These are phyloP conservation scores for Eupeodes luniger DNA, from an alignment of 2,888 invertebrate genomes.

Conservation along the genomic window DNA sequence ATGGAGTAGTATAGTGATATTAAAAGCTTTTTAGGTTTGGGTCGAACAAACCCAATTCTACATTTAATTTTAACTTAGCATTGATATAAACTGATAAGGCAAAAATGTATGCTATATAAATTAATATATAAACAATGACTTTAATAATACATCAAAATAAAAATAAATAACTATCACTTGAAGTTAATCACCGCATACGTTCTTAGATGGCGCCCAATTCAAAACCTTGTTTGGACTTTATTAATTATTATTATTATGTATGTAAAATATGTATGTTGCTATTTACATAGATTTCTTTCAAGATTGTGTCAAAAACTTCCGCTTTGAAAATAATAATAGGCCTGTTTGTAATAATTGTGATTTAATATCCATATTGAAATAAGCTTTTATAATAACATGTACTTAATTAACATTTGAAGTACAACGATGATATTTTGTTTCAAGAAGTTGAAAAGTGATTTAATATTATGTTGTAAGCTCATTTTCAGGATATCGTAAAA, in stretches of 20 bases:
- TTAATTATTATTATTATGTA: background rate
- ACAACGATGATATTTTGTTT: slow-evolving; percentile 4
- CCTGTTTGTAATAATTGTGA: background rate
- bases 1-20: too few relatives aligned
- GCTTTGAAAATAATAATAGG: background rate
- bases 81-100: too few relatives aligned
- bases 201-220: background rate
- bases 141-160: too few relatives aligned
- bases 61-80: too few relatives aligned
- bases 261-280: background rate
- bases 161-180: too few relatives aligned
- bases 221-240: background rate
- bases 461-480: slow-evolving; percentile 48
- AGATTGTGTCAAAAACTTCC: background rate
- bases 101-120: too few relatives aligned
- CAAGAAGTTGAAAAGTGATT: background rate
- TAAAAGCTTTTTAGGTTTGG: too few relatives aligned
- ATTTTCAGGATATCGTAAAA: slow-evolving; percentile 18
- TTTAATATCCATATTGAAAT: background rate
- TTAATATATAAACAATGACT: too few relatives aligned
- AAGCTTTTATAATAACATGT: background rate
- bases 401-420: slow-evolving; percentile 14
- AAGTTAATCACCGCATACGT: background rate
- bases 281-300: background rate
- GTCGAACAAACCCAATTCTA: too few relatives aligned